Base-by-base conservation (phyloP, 2,888 invertebrate genomes). In the Odontomyia ornata region DNA sequence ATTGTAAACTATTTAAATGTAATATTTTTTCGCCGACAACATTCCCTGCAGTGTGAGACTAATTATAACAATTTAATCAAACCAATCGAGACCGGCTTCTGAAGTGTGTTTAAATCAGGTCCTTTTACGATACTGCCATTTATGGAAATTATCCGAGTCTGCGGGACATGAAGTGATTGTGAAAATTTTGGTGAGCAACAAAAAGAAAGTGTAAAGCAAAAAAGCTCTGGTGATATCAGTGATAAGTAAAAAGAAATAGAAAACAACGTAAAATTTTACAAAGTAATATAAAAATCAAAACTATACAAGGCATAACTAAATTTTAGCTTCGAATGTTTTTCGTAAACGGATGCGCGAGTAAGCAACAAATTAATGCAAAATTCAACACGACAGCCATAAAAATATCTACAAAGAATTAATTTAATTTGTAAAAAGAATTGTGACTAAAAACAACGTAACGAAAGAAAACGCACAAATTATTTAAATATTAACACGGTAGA, bases 161-260 rank as follows among this genome's bases (percentile, higher is more conserved):
- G n/a, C n/a, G 25, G 23, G 25, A 60, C 25, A 25, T 25, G 60
- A 46, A 69, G 46, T 69, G 46, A 23, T 43, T 25, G 64, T 64
- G 30, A 64, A 64, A 64, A 64, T 18, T 64, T 27, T 30, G 28
- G 21, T 64, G 5, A 30, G 30, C 64, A 23, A 43, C 47, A 69
- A n/a, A 65, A 7, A 28, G 21, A 36, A 65, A 65, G 4, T 30
- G 46, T 46, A 47, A 69, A 69, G 43, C 9, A 25, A 47, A n/a
- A 27, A 13, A 30, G 25, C 69, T 73, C 73, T 57, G 36, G 73
- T 73, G 73, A 73, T 73, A 73, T 57, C 73, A 73, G 60, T 73
- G 60, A 73, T 73, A 60, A 60, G 60, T 73, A 36, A 23, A 13
- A 7, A 43, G 13, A 73, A 72, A 36, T n/a, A 23, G 43, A 36